These are phyloP conservation scores for Etheostoma perlongum DNA, from an alignment of 2,797 vertebrate genomes.

Conservation along the genomic window DNA sequence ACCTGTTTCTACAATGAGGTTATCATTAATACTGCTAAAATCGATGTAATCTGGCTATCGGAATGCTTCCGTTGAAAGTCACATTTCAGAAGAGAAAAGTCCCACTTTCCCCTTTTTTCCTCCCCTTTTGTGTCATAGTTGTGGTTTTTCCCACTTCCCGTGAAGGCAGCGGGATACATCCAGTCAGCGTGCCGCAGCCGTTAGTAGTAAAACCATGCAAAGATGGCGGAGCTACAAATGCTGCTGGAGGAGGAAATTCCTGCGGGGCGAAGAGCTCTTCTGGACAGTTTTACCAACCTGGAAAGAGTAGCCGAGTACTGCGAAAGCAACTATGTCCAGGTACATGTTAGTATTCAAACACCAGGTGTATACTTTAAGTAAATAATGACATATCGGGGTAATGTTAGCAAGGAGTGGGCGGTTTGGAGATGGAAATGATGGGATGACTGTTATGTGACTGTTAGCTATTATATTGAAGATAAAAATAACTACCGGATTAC, in stretches of 20 bases:
- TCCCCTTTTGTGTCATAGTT: fast-evolving
- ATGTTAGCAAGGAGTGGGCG: conserved; percentile 41
- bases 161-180: conserved; percentile 50
- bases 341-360: conserved; percentile 38
- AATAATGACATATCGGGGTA: neutral
- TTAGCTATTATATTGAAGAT: neutral
- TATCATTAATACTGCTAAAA: neutral
- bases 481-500: fast-evolving
- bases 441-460: conserved; percentile 38
- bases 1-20: neutral
- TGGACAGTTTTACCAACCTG: conserved; percentile 94
- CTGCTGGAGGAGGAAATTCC: conserved; percentile 96
- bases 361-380: neutral
- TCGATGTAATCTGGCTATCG: no score
- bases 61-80: neutral
- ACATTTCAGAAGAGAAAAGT: neutral
- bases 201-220: conserved; percentile 86
- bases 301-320: conserved; percentile 94
- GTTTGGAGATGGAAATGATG: conserved; percentile 38
- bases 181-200: conserved; percentile 40
- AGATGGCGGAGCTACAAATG: conserved; percentile 98
- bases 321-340: conserved; percentile 96
- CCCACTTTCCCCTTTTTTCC: neutral
- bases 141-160: conserved; percentile 8
- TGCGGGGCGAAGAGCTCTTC: conserved; percentile 90